A percentile compares a stretch with the other conserved stretches of the same genome.
Evolutionary conservation across 2,888 invertebrate genomes (phyloP).

Genomic region (Drosophila monieri): DNA sequence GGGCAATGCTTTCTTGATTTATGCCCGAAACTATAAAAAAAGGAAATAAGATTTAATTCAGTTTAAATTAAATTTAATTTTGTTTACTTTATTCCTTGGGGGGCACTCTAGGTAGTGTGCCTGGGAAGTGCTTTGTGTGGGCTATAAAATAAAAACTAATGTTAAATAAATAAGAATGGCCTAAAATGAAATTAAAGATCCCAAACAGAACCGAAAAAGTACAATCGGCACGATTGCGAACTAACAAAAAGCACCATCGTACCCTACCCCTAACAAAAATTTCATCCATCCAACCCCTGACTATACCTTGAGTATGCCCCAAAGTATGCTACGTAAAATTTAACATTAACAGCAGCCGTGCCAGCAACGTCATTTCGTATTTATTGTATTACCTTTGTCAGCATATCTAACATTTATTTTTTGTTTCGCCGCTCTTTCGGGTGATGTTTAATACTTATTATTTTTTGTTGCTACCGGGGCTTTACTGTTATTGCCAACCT

Average conservation of each 20-base stretch:
- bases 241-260: conserved; percentile 43
- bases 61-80: conserved; percentile 16
- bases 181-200: conserved; percentile 63
- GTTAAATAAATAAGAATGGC: conserved; percentile 70
- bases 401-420: conserved; percentile 75
- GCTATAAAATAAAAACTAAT: conserved; percentile 65
- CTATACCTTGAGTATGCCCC: conserved; percentile 22
- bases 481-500: conserved; percentile 67
- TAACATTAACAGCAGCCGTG: conserved; percentile 56
- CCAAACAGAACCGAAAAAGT: conserved; percentile 13
- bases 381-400: conserved; percentile 78
- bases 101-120: background rate
- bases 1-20: conserved; percentile 25
- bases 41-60: conserved; percentile 6
- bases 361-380: conserved; percentile 68
- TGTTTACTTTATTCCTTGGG: conserved; percentile 19
- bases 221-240: conserved; percentile 50
- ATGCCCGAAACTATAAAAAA: conserved; percentile 19
- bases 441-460: conserved; percentile 71
- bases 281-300: background rate
- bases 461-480: conserved; percentile 63
- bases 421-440: conserved; percentile 47
- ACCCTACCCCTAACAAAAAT: background rate
- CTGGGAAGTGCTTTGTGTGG: conserved; percentile 15
- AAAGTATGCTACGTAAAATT: conserved; percentile 66